Conservation (phyloP, 2,888 invertebrate genomes). For the Chymomyza caudatula region DNA sequence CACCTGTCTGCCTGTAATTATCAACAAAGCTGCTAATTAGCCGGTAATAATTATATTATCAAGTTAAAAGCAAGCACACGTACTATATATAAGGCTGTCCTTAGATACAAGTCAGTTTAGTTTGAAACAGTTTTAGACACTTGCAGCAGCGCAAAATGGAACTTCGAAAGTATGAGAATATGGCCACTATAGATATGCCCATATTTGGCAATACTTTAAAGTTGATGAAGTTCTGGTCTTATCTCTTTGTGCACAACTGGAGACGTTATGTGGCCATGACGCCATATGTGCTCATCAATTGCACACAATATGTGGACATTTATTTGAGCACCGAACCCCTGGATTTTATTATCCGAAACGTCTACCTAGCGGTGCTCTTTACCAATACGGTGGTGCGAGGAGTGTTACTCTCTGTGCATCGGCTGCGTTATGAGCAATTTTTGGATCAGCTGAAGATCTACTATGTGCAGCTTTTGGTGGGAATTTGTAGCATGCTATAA, state of each 20-base stretch:
- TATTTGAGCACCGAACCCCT: slow-evolving; percentile 60
- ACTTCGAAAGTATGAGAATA: slow-evolving; percentile 19
- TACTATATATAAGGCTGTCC: not conserved
- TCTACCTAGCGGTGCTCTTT: slow-evolving; percentile 66
- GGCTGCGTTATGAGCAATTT: slow-evolving; percentile 57
- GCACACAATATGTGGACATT: slow-evolving; percentile 64
- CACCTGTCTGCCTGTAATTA: not conserved
- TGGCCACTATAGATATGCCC: slow-evolving; percentile 62
- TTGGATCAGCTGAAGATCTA: slow-evolving; percentile 48
- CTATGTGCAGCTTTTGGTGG: slow-evolving; percentile 58
- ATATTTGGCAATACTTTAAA: slow-evolving; percentile 57
- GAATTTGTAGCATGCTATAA: slow-evolving; percentile 1
- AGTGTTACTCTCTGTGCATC: slow-evolving; percentile 49
- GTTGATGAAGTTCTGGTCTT: slow-evolving; percentile 70
- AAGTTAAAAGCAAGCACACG: not conserved
- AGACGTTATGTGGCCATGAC: slow-evolving; percentile 67
- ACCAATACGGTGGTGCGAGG: slow-evolving; percentile 61
- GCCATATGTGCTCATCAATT: slow-evolving; percentile 53
- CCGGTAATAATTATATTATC: not conserved
- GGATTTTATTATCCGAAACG: slow-evolving; percentile 65
- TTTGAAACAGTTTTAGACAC: not conserved
- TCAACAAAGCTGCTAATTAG: not conserved
- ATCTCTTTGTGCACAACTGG: slow-evolving; percentile 70
- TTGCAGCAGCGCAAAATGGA: not conserved
- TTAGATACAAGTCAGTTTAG: not conserved